Evolutionary conservation across 2,797 vertebrate genomes (phyloP), one percentile per base, ranked within the genome.

Genomic region (Siniperca undulata): DNA sequence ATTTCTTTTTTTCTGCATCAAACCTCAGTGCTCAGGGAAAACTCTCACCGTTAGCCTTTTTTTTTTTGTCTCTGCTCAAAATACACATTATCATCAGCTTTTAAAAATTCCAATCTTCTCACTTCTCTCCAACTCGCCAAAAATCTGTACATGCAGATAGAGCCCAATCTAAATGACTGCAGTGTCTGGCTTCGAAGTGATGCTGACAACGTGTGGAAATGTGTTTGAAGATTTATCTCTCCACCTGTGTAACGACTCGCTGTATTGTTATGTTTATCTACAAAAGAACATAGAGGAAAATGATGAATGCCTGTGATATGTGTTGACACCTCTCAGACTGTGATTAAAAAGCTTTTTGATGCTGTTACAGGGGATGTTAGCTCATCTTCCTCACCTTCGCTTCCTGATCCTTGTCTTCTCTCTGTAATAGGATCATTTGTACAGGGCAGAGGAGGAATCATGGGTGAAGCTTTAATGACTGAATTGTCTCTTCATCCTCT

Each of bases 201-300:
- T 17, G 34, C 24, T 2, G 34, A 74, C 34, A 50, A 73, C 58
- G 60, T 16, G 55, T 38, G 46, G 70, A 64, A 74, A 77, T 78
- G 61, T 60, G 70, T 78, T 73, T 44, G 61, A 40, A 40, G 85
- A 75, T 84, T 87, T 85, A 86, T 90, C 83, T 81, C 44, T 22
- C 36, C 78, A 64, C 81, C 77, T 77, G 81, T 65, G 83, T 89
- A 86, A 88, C 83, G 85, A 86, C 72, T 89, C 50, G 46, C 65
- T 67, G 84, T 81, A 55, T 72, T 81, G 86, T 83, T 82, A 56
- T 74, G 80, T 86, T 89, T 90, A 92, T 91, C 90, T 91, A 7
- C 52, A 75, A 65, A 61, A 52, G 72, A 77, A 84, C 84, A 71
- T 8, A 16, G 68, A 77, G 77, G 65, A 70, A 40, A 60, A 48